These are phyloP conservation scores for Platorchestia sp. DNA, from an alignment of 1,140 invertebrate species.

Conservation along the genomic window DNA sequence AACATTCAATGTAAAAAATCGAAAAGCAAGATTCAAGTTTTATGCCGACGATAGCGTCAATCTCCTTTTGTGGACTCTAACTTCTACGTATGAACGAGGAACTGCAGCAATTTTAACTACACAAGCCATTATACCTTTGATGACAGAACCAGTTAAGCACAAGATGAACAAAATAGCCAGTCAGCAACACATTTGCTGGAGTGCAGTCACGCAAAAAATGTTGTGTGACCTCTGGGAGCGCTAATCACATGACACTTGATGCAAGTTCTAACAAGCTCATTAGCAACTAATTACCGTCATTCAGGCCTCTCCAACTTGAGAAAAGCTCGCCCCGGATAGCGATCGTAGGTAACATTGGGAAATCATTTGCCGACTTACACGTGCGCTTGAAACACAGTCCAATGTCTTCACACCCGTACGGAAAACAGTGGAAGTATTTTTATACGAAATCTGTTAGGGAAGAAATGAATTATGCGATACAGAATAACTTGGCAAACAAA, in stretches of 20 bases:
- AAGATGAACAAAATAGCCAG: background rate
- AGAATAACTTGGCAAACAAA: background rate
- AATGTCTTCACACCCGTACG: background rate
- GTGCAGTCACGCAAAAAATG: background rate
- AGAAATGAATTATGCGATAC: background rate
- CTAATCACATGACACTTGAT: slow-evolving; percentile 25
- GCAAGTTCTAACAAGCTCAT: slow-evolving; percentile 46
- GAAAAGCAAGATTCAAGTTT: background rate
- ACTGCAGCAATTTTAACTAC: background rate
- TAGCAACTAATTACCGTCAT: slow-evolving; percentile 34
- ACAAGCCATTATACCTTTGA: background rate
- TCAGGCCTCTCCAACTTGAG: background rate
- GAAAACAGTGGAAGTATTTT: background rate
- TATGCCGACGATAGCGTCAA: background rate
- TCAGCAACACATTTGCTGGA: background rate
- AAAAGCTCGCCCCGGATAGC: background rate
- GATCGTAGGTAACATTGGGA: background rate
- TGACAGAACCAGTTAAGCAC: background rate
- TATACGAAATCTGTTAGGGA: background rate
- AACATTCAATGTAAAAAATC: background rate
- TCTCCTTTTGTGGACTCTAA: background rate
- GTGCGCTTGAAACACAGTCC: background rate
- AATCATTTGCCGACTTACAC: background rate
- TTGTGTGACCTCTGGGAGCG: background rate
- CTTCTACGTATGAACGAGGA: background rate